A percentile compares a stretch with the other conserved stretches of the same genome.
Evolutionary conservation across 1,140 invertebrate genomes (phyloP).

Genomic region (Pemphigus obesinymphae): DNA sequence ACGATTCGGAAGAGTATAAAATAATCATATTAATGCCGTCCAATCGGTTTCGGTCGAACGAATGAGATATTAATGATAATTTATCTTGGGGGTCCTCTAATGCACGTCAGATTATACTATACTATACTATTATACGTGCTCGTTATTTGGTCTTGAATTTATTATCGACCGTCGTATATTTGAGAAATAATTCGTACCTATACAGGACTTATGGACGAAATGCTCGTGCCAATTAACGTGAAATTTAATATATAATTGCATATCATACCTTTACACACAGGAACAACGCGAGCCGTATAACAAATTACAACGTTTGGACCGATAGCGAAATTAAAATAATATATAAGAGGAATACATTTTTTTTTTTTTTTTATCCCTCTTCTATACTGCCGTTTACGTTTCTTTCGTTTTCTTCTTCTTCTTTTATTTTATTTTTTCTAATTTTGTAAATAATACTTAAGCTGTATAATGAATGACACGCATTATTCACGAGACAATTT

Average conservation of each 20-base stretch:
- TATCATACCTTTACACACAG: no score
- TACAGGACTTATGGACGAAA: not conserved
- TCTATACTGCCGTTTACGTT: not conserved
- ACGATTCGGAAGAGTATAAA: not conserved
- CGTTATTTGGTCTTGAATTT: no score
- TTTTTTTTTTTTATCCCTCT: no score
- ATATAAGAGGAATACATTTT: no score
- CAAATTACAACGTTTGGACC: not conserved
- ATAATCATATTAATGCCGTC: not conserved
- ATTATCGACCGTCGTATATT: not conserved
- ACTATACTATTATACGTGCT: no score
- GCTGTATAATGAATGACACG: not conserved
- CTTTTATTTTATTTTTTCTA: not conserved
- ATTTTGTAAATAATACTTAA: not conserved
- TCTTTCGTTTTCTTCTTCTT: no score
- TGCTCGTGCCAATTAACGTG: not conserved
- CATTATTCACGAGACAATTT: not conserved
- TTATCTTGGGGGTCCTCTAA: not conserved
- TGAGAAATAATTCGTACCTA: no score
- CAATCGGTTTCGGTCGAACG: not conserved
- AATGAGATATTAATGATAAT: not conserved
- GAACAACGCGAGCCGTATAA: not conserved
- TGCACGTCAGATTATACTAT: not conserved
- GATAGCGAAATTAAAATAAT: not conserved
- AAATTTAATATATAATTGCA: no score